Evolutionary conservation across 1,140 invertebrate species (phyloP).

Genomic region (Daktulosphaira vitifoliae): DNA sequence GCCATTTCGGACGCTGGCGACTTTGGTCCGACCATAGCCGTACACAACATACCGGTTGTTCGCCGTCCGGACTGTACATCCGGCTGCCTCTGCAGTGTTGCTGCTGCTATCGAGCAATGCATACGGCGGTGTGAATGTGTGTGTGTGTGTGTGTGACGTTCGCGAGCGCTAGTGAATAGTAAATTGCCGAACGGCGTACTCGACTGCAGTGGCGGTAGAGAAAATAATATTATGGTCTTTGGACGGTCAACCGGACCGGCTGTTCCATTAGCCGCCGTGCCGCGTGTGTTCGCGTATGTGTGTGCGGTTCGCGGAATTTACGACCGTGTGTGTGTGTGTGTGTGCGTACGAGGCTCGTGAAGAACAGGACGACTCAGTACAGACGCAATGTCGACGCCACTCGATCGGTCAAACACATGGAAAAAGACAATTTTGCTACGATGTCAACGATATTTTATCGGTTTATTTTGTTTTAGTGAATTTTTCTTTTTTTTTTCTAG

Average conservation of each 20-base stretch:
- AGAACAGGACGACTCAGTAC: slow-evolving; percentile 16
- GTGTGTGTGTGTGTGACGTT: too few relatives aligned
- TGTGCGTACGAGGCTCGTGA: background rate
- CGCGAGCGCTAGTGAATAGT: too few relatives aligned
- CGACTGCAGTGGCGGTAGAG: background rate
- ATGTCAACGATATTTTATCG: too few relatives aligned
- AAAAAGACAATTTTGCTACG: background rate
- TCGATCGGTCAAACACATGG: background rate
- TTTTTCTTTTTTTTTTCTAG: background rate
- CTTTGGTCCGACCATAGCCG: too few relatives aligned
- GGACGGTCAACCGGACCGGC: slow-evolving; percentile 8
- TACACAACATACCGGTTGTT: too few relatives aligned
- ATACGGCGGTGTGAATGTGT: too few relatives aligned
- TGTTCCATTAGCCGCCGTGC: background rate
- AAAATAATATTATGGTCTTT: background rate
- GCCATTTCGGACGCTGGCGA: background rate
- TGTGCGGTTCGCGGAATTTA: background rate
- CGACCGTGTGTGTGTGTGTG: background rate
- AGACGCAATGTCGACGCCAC: slow-evolving; percentile 4
- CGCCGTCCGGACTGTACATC: too few relatives aligned
- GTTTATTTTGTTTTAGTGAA: too few relatives aligned
- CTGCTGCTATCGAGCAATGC: too few relatives aligned
- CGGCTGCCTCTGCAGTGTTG: too few relatives aligned
- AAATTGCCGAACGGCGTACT: too few relatives aligned
- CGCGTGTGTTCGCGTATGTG: background rate